Evolutionary conservation across 2,888 invertebrate species (phyloP).

Genomic region (Poecilus cupreus): DNA sequence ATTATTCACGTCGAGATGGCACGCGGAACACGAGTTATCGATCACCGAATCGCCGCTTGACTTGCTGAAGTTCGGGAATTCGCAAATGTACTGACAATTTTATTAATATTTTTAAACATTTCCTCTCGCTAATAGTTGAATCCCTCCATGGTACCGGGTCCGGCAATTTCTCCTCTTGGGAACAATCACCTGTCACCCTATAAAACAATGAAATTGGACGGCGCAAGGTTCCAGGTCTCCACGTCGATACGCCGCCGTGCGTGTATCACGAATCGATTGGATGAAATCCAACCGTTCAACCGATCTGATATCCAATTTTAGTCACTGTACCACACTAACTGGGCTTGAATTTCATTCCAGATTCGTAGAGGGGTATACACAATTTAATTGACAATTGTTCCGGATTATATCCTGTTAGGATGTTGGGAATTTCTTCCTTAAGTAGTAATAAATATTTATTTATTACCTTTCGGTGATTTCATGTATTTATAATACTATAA

Average conservation of each 20-base stretch:
- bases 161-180: constrained; percentile 35
- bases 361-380: not conserved
- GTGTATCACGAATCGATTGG: constrained; percentile 45
- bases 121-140: no score
- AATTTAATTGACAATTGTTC: not conserved
- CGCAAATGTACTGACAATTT: no score
- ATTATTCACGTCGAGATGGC: constrained; percentile 11
- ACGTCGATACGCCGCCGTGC: not conserved
- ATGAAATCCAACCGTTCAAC: constrained; percentile 24
- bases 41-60: not conserved
- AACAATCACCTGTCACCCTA: constrained; percentile 59
- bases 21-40: not conserved
- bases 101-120: no score
- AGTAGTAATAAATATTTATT: no score
- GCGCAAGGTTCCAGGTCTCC: not conserved
- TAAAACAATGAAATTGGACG: constrained; percentile 62
- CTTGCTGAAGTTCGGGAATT: no score
- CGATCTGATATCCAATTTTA: constrained; percentile 41
- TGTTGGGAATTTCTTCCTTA: no score
- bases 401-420: no score
- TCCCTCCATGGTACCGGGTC: no score
- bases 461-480: no score
- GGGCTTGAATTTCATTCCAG: not conserved
- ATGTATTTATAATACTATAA: no score
- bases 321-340: constrained; percentile 2